A percentile compares a stretch with the other conserved stretches of the same genome.
phyloP scores from a whole-genome alignment of 2,888 invertebrate genomes.

The Seira musarum region DNA sequence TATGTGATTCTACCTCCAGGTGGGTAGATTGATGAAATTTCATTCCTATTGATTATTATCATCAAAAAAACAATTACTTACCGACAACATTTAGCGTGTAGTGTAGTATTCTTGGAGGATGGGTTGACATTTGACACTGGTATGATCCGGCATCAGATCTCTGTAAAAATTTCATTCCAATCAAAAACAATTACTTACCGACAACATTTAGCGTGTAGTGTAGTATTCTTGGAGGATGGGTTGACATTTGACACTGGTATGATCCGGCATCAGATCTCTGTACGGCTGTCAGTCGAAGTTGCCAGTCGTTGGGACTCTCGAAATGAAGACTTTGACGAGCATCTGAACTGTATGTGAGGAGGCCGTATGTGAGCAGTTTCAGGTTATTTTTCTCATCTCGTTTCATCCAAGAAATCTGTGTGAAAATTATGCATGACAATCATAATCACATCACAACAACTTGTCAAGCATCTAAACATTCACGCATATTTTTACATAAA shows the following conservation, averaged over 20 bases:
- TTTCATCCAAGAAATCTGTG: constrained; percentile 72
- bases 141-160: constrained; percentile 71
- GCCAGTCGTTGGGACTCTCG: constrained; percentile 72
- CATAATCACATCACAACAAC: too few relatives aligned
- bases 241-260: constrained; percentile 71
- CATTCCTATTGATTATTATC: background rate
- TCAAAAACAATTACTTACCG: constrained; percentile 67
- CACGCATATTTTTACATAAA: too few relatives aligned
- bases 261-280: constrained; percentile 71
- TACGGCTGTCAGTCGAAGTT: constrained; percentile 71
- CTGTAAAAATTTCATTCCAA: constrained; percentile 62
- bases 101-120: constrained; percentile 70
- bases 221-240: constrained; percentile 70
- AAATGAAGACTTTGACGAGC: constrained; percentile 71
- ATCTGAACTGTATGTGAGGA: constrained; percentile 71
- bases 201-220: constrained; percentile 69
- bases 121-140: constrained; percentile 71
- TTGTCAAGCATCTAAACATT: too few relatives aligned
- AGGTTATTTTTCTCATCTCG: constrained; percentile 70
- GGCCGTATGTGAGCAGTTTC: constrained; percentile 72
- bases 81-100: constrained; percentile 69
- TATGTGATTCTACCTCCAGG: too few relatives aligned
- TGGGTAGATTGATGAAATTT: background rate
- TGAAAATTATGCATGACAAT: too few relatives aligned
- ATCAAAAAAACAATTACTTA: constrained; percentile 55